Percentiles rank a stretch among this genome's conserved stretches.
Conservation (phyloP, 1,140 invertebrate genomes). For the Drosophila tani region DNA sequence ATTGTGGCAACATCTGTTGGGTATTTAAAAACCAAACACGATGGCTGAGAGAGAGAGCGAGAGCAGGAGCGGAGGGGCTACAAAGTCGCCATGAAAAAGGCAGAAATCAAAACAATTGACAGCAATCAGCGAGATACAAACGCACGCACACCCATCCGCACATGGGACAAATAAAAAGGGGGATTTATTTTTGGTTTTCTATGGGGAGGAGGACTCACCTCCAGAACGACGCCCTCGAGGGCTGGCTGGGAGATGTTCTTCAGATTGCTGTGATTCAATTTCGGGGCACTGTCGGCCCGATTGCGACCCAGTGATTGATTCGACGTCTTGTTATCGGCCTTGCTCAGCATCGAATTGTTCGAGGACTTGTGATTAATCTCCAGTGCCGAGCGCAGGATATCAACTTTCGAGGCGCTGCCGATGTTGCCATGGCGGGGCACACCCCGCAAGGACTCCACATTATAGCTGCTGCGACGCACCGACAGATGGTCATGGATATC, state of each 20-base stretch:
- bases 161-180: conserved; percentile 10
- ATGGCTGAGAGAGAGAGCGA: conserved; percentile 1
- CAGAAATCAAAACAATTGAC: conserved; percentile 81
- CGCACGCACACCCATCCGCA: conserved; percentile 27
- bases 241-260: conserved; percentile 87
- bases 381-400: conserved; percentile 87
- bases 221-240: conserved; percentile 85
- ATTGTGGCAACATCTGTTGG: conserved; percentile 74
- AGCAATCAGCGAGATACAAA: conserved; percentile 71
- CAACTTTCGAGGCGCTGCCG: conserved; percentile 88
- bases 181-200: background rate
- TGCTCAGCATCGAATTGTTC: conserved; percentile 84
- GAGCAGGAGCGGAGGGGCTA: background rate
- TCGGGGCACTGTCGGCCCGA: conserved; percentile 87
- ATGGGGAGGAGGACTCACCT: conserved; percentile 74
- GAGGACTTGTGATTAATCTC: conserved; percentile 87
- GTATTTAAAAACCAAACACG: conserved; percentile 58
- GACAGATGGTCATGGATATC: conserved; percentile 84
- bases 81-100: conserved; percentile 2
- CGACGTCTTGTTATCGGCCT: conserved; percentile 85
- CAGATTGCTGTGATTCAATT: conserved; percentile 86
- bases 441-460: conserved; percentile 76
- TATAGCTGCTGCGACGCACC: conserved; percentile 84
- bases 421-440: conserved; percentile 77
- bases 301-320: conserved; percentile 85